Evolutionary conservation across 64 coral and sea anemone genomes (phyloP).

Genomic region (Actinia tenebrosa): DNA sequence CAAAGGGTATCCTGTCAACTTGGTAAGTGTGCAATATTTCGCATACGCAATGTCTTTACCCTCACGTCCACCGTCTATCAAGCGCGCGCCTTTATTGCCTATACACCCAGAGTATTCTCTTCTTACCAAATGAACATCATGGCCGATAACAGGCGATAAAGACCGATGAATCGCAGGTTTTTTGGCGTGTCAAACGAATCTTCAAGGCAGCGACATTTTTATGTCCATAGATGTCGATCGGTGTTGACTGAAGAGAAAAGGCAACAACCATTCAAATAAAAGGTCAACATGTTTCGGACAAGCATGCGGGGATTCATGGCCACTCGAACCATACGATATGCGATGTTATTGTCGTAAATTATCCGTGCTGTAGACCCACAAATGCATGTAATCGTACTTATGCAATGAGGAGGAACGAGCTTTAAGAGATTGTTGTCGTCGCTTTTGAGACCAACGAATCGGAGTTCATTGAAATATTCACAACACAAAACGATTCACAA

Average conservation of each 20-base stretch:
- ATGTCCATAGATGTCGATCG: constrained; percentile 42
- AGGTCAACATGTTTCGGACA: constrained; percentile 47
- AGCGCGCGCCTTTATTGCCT: neutral
- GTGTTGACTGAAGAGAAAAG: constrained; percentile 64
- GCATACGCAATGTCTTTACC: neutral
- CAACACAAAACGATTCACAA: neutral
- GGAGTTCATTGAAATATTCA: neutral
- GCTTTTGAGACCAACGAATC: neutral
- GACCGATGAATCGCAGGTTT: neutral
- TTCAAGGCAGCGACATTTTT: neutral
- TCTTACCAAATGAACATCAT: neutral
- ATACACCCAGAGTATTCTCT: neutral
- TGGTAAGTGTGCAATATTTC: constrained; percentile 55
- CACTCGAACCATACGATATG: constrained; percentile 9
- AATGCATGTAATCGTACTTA: neutral
- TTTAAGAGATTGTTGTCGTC: constrained; percentile 3
- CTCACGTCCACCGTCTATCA: neutral
- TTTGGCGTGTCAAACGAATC: neutral
- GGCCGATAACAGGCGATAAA: neutral
- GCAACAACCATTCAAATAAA: constrained; percentile 52
- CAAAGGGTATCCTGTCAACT: constrained; percentile 88
- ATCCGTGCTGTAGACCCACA: neutral
- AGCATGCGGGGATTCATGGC: constrained; percentile 18
- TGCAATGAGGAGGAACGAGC: constrained; percentile 14
- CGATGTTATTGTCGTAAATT: neutral